Evolutionary conservation across 53 echinoderm and acorn worm genomes (phyloP).

Genomic region (Crossaster papposus): DNA sequence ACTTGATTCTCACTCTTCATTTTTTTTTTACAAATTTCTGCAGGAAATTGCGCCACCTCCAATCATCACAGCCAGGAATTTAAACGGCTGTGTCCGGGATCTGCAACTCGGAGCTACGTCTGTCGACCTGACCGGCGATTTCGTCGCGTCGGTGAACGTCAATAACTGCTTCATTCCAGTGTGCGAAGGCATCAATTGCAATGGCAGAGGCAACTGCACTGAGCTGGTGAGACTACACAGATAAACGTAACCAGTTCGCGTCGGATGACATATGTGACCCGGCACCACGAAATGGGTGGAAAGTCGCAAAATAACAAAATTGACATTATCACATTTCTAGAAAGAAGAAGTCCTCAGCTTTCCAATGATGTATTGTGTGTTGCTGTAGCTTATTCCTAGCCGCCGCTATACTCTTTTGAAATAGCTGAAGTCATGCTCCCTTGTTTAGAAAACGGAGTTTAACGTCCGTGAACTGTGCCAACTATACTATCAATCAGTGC

Average conservation of each 20-base stretch:
- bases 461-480: too few species aligned
- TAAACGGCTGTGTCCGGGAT: slow-evolving; percentile 72
- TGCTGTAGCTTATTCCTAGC: too few species aligned
- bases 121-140: slow-evolving; percentile 55
- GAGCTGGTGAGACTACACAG: slow-evolving; percentile 64
- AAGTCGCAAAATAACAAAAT: too few species aligned
- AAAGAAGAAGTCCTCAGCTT: too few species aligned
- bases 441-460: too few species aligned
- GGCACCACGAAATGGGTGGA: not conserved
- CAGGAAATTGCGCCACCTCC: slow-evolving; percentile 38
- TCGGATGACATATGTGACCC: too few species aligned
- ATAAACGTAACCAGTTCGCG: too few species aligned
- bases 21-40: not conserved
- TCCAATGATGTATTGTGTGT: too few species aligned
- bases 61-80: slow-evolving; percentile 8
- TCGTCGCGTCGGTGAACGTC: slow-evolving; percentile 60
- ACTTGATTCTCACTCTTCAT: not conserved
- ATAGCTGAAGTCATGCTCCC: too few species aligned
- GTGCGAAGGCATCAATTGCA: slow-evolving; percentile 73
- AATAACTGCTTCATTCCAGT: slow-evolving; percentile 68
- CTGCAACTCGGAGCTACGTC: slow-evolving; percentile 56
- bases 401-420: too few species aligned
- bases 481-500: too few species aligned
- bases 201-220: slow-evolving; percentile 70
- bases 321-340: too few species aligned